Evolutionary conservation across 2,888 invertebrate species (phyloP).

Genomic region (Cerceris rybyensis): DNA sequence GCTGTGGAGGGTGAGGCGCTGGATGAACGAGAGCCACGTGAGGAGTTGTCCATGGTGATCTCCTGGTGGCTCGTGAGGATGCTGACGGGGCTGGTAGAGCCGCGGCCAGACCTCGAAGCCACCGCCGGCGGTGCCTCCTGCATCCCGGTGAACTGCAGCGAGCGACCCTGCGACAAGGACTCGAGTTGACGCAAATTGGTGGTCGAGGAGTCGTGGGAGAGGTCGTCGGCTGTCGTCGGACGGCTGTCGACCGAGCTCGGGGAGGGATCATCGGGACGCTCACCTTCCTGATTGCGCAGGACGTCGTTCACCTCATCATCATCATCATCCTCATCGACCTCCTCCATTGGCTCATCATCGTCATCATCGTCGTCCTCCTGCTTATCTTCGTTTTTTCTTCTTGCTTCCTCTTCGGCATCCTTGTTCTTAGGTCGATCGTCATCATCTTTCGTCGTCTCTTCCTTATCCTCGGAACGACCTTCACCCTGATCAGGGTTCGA

Average conservation of each 20-base stretch:
- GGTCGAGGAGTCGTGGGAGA: slow-evolving; percentile 83
- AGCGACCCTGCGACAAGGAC: slow-evolving; percentile 89
- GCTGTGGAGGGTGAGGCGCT: slow-evolving; percentile 81
- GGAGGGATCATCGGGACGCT: slow-evolving; percentile 77
- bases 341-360: slow-evolving; percentile 74
- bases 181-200: slow-evolving; percentile 90
- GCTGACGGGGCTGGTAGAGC: slow-evolving; percentile 85
- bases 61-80: slow-evolving; percentile 81
- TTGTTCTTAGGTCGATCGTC: slow-evolving; percentile 47
- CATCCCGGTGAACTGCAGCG: slow-evolving; percentile 82
- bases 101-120: slow-evolving; percentile 85
- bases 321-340: slow-evolving; percentile 68
- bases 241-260: slow-evolving; percentile 84
- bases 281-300: slow-evolving; percentile 75
- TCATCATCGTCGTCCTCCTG: slow-evolving; percentile 80
- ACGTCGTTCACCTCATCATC: slow-evolving; percentile 74
- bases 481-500: slow-evolving; percentile 18
- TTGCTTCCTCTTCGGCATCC: slow-evolving; percentile 30
- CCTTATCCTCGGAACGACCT: slow-evolving; percentile 22
- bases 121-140: slow-evolving; percentile 67
- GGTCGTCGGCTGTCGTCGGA: slow-evolving; percentile 83
- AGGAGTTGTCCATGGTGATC: slow-evolving; percentile 80
- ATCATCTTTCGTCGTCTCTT: slow-evolving; percentile 18
- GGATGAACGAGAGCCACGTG: slow-evolving; percentile 81
- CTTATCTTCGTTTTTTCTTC: slow-evolving; percentile 70